phyloP scores from a whole-genome alignment of 2,113 vertebrate species.

The Raphicerus campestris region DNA sequence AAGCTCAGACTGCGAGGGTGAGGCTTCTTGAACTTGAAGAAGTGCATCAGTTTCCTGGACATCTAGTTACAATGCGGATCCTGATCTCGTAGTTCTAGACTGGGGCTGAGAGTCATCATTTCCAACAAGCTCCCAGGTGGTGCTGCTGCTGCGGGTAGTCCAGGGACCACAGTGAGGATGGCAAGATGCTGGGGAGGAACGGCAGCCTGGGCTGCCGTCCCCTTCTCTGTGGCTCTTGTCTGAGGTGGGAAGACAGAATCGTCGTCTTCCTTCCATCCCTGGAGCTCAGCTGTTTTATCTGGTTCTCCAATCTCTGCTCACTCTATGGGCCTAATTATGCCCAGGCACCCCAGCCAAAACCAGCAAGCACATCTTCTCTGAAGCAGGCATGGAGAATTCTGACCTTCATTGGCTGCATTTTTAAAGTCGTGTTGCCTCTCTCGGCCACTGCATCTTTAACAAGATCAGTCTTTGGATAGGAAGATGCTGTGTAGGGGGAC shows the following conservation, averaged over 20 bases:
- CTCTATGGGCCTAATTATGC: background rate
- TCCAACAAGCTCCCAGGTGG: background rate
- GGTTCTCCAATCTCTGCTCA: background rate
- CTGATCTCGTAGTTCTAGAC: background rate
- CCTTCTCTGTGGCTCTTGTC: background rate
- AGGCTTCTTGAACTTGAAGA: background rate
- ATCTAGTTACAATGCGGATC: background rate
- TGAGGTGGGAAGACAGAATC: background rate
- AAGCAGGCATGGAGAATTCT: accelerated
- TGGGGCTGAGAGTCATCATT: background rate
- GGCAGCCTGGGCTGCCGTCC: background rate
- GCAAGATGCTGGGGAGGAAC: background rate
- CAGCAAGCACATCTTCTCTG: background rate
- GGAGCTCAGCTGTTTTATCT: background rate
- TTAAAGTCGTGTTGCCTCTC: background rate
- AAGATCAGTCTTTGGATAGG: background rate
- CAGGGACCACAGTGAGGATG: background rate
- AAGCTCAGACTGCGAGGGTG: background rate
- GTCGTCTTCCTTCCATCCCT: background rate
- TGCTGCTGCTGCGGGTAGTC: background rate
- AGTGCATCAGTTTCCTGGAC: accelerated
- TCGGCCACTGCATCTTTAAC: background rate
- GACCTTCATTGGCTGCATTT: background rate
- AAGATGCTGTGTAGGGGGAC: background rate
- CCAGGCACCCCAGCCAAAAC: background rate